Percentiles rank a stretch among this genome's conserved stretches.
These are phyloP conservation scores for Heliornis fulica DNA, from an alignment of 2,113 vertebrate genomes.

Conservation along the genomic window DNA sequence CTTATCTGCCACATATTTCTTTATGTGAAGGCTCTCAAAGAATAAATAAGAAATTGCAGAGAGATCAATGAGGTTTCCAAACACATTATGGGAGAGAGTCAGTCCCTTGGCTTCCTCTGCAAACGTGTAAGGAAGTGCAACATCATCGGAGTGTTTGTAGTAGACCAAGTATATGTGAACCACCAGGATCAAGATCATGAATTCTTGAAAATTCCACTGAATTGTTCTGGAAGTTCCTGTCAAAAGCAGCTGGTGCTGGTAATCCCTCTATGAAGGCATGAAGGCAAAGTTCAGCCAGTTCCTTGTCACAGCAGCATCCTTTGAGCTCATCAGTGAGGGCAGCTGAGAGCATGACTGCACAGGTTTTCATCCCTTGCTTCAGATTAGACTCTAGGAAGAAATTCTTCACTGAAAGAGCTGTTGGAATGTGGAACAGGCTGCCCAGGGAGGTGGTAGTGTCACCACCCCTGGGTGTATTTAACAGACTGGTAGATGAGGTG, in stretches of 20 bases:
- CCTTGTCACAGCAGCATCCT: not conserved
- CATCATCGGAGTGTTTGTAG: not conserved
- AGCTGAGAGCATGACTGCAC: rapidly evolving
- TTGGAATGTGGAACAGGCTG: no score
- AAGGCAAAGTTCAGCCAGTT: not conserved
- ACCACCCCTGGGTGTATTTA: no score
- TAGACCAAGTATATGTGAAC: not conserved
- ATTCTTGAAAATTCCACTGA: not conserved
- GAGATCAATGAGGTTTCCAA: not conserved
- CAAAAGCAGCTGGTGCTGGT: not conserved
- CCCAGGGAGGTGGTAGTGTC: no score
- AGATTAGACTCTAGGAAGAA: no score
- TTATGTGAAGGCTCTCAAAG: not conserved
- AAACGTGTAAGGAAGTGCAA: not conserved
- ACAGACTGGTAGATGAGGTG: no score
- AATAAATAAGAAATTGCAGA: not conserved
- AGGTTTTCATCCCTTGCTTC: not conserved
- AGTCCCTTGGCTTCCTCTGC: not conserved
- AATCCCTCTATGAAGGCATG: not conserved
- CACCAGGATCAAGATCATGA: not conserved
- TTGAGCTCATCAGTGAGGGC: rapidly evolving
- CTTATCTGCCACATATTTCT: not conserved
- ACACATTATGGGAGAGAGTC: not conserved
- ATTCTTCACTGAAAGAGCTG: no score
- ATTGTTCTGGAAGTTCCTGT: not conserved